Evolutionary conservation across 2,888 invertebrate species (phyloP), one percentile per base, ranked within the genome.

Genomic region (Eutolmus rufibarbis): DNA sequence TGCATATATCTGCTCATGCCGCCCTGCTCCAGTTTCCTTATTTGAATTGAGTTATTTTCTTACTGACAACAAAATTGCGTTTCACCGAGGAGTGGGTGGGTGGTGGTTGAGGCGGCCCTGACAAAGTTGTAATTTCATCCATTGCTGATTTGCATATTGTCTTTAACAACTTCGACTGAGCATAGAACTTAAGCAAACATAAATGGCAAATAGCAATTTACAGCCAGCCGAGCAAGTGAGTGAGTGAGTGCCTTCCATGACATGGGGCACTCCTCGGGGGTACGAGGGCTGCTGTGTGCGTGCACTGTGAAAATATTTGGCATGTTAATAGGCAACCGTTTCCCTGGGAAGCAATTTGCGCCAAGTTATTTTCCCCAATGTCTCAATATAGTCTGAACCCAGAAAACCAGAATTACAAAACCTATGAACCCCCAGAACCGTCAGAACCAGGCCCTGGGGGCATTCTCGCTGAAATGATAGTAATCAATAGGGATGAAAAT

Each of bases 81-180:
- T 79, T 46, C 46, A 34, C 79, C 79, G 9, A 28, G 51, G 40
- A 14, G 14, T 16, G 76, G 43, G 43, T 43, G 43, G 43, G 43
- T 46, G 43, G 43, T 66, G 66, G 43, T 40, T 66, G 28, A 23
- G 66, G 34, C 23, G 28, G 23, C 16, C 28, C 79, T 51, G 77
- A 85, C 78, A 77, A 85, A 87, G 78, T 87, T 87, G 85, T 87
- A 87, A 87, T 87, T 87, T 82, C 87, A 87, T 87, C 87, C 87
- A 76, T 56, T 85, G 78, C 85, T 87, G 87, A 87, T 87, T 87
- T 87, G 85, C 87, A 87, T 87, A 87, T 85, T 87, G 87, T 87
- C 87, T 85, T 87, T 85, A 77, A 85, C 84, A 87, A 87, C 85
- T 87, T 87, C 84, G 79, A 78, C 87, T 74, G 84, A 74, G 77